phyloP scores from a whole-genome alignment of 2,113 vertebrate genomes.

The Rhabdornis inornatus region DNA sequence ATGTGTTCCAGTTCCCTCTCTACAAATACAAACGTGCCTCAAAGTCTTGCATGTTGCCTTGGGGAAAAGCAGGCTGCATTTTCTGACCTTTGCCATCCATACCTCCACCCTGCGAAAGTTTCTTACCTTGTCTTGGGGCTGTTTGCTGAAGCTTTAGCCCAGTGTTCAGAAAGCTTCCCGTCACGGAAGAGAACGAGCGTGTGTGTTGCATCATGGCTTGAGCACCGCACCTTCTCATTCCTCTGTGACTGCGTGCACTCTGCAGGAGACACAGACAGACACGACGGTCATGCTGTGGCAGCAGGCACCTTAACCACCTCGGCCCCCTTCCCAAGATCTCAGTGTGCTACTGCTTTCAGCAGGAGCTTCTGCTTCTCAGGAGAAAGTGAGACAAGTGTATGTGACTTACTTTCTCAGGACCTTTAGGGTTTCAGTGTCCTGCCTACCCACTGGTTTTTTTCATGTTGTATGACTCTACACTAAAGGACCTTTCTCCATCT shows the following conservation, averaged over 20 bases:
- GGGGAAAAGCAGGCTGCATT: neutral
- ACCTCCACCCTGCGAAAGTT: neutral
- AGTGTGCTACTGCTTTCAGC: neutral
- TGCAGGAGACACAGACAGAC: neutral
- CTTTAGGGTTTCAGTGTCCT: neutral
- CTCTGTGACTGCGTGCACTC: neutral
- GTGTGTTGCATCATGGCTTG: neutral
- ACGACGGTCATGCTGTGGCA: accelerated
- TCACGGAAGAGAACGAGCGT: neutral
- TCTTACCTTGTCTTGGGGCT: neutral
- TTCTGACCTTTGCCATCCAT: neutral
- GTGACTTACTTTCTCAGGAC: neutral
- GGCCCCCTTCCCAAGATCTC: neutral
- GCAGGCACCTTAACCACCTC: neutral
- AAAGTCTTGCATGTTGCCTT: neutral
- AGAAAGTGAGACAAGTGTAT: neutral
- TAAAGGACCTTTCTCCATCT: neutral
- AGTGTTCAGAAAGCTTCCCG: neutral
- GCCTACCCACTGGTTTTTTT: neutral
- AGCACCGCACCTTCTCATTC: neutral
- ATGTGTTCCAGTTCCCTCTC: neutral
- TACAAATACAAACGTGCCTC: neutral
- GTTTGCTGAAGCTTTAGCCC: neutral
- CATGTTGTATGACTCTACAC: neutral
- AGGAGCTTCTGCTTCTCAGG: neutral